Conservation (phyloP, 1,140 invertebrate genomes). For the Zaprionus gabonicus region DNA sequence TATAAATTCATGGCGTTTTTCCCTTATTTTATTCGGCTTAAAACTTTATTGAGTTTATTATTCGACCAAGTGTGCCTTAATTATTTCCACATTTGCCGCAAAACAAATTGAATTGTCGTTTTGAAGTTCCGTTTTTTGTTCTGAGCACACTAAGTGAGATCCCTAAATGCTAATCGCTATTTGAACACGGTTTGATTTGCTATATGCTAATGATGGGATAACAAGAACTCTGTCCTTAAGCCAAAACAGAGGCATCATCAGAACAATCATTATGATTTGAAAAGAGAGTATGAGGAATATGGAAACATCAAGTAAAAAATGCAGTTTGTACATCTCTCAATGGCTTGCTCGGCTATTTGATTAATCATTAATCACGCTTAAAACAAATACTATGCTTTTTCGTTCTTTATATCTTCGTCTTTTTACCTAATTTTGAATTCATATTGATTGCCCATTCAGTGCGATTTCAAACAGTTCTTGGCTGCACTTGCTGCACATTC, state of each 20-base stretch:
- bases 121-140: background rate
- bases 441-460: constrained; percentile 25
- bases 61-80: constrained; percentile 54
- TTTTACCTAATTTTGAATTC: background rate
- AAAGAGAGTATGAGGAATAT: too few species aligned
- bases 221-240: background rate
- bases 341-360: too few species aligned
- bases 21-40: constrained; percentile 44
- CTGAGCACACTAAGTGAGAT: constrained; percentile 19
- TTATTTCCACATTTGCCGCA: constrained; percentile 62
- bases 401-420: too few species aligned
- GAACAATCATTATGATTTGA: too few species aligned
- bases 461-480: constrained; percentile 35
- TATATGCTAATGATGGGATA: constrained; percentile 23
- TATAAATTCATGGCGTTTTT: constrained; percentile 61
- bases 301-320: too few species aligned
- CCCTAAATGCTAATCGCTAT: background rate
- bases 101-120: constrained; percentile 56
- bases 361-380: too few species aligned
- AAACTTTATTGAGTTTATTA: constrained; percentile 65
- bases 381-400: too few species aligned
- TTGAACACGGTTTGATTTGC: background rate
- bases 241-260: too few species aligned
- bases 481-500: constrained; percentile 33
- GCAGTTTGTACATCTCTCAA: too few species aligned